Conservation (phyloP, 2,113 vertebrate genomes). For the Vireo altiloquus region DNA sequence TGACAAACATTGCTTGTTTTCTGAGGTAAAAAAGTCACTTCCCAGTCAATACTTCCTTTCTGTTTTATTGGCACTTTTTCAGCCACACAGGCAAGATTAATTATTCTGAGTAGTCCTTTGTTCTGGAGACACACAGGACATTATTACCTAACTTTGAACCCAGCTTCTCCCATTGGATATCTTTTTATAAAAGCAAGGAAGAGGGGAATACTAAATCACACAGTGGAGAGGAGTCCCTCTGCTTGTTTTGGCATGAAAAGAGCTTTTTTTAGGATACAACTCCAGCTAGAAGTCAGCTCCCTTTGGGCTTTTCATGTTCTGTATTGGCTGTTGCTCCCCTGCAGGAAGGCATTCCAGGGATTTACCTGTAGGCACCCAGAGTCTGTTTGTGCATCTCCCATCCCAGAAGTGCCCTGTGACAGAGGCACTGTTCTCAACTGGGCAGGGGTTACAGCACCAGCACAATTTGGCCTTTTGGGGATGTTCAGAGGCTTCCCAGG, state of each 20-base stretch:
- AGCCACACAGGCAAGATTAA: neutral
- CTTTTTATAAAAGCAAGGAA: neutral
- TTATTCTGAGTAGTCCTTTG: neutral
- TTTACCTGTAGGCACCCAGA: neutral
- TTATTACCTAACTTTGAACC: conserved; percentile 8
- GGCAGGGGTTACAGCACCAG: neutral
- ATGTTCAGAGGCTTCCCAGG: neutral
- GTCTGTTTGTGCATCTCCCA: neutral
- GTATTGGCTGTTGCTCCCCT: neutral
- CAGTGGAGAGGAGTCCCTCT: neutral
- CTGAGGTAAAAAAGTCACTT: conserved; percentile 21
- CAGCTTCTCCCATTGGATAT: neutral
- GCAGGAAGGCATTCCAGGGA: neutral
- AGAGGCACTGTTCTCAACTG: neutral
- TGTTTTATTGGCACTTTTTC: neutral
- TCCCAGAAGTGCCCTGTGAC: rapidly evolving
- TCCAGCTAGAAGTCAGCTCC: neutral
- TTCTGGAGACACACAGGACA: neutral
- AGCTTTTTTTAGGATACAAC: neutral
- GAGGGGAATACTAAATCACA: neutral
- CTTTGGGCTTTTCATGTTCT: neutral
- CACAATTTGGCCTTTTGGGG: neutral
- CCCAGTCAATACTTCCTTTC: neutral
- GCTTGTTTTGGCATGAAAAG: conserved; percentile 15
- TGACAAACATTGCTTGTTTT: neutral